Conservation (phyloP, 2,888 invertebrate species). For the Leuctra nigra region DNA sequence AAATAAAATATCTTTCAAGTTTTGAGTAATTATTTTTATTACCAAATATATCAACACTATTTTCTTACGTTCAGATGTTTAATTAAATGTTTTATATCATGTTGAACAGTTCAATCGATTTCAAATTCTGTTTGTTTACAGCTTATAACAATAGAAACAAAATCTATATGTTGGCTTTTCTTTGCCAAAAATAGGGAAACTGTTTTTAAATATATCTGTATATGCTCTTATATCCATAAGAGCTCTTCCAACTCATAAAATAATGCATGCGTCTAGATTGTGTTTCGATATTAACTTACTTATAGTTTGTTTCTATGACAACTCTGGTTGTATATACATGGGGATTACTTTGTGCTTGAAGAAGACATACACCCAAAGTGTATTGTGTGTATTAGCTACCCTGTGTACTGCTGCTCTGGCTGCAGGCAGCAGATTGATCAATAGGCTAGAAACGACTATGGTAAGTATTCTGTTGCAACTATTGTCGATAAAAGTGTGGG, state of each 20-base stretch:
- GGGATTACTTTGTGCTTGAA: constrained; percentile 9
- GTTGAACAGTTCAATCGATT: not conserved
- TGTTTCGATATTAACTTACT: not conserved
- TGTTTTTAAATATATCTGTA: not conserved
- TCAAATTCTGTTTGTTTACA: constrained; percentile 3
- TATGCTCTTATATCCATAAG: not conserved
- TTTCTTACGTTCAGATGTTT: constrained; percentile 15
- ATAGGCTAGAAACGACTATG: not conserved
- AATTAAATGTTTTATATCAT: constrained; percentile 11
- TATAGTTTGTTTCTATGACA: constrained; percentile 11
- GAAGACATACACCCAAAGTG: not conserved
- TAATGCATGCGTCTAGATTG: not conserved
- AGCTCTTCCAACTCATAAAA: constrained; percentile 7
- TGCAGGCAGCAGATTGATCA: not conserved
- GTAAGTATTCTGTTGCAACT: not conserved
- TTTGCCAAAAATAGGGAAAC: constrained; percentile 18
- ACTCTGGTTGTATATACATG: constrained; percentile 13
- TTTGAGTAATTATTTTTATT: constrained; percentile 22
- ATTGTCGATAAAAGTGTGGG: not conserved
- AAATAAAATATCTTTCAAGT: no score
- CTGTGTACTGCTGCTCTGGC: constrained; percentile 3
- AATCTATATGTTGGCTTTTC: constrained; percentile 1
- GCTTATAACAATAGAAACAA: constrained; percentile 11
- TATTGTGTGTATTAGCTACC: constrained; percentile 7
- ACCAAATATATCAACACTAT: constrained; percentile 24